Percentiles rank a stretch among this genome's conserved stretches.
These are phyloP conservation scores for Atethmia centrago DNA, from an alignment of 2,888 invertebrate species.

Conservation along the genomic window DNA sequence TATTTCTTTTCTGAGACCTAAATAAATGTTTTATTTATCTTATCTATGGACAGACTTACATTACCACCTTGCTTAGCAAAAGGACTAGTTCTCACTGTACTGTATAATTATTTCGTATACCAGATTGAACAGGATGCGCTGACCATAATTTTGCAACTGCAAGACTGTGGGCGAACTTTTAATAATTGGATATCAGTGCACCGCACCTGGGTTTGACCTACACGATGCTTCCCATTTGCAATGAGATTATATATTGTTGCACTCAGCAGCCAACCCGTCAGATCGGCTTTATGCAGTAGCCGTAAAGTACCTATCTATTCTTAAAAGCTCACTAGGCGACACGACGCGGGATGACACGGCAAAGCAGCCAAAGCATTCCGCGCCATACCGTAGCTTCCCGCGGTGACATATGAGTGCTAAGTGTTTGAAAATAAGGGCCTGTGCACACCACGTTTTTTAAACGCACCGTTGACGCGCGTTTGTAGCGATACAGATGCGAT, in stretches of 20 bases:
- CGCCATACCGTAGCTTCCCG: no score
- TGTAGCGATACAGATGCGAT: no score
- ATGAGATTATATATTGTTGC: neutral
- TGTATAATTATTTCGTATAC: neutral
- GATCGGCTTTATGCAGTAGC: neutral
- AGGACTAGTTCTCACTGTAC: neutral
- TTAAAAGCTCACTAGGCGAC: neutral
- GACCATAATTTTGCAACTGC: neutral
- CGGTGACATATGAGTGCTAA: neutral
- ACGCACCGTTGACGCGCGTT: no score
- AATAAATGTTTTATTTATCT: neutral
- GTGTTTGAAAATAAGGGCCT: neutral
- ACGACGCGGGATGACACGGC: neutral
- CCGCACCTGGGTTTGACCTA: neutral
- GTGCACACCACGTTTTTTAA: no score
- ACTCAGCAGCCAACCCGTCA: neutral
- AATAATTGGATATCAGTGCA: neutral
- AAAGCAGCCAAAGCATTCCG: neutral
- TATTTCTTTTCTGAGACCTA: neutral
- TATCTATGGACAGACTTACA: neutral
- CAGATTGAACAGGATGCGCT: neutral
- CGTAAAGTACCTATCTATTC: neutral
- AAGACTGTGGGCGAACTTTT: constrained; percentile 1
- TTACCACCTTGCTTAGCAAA: neutral
- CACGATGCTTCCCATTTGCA: neutral